Conservation (phyloP, 1,140 invertebrate species). For the Oncopodura yosiiana region DNA sequence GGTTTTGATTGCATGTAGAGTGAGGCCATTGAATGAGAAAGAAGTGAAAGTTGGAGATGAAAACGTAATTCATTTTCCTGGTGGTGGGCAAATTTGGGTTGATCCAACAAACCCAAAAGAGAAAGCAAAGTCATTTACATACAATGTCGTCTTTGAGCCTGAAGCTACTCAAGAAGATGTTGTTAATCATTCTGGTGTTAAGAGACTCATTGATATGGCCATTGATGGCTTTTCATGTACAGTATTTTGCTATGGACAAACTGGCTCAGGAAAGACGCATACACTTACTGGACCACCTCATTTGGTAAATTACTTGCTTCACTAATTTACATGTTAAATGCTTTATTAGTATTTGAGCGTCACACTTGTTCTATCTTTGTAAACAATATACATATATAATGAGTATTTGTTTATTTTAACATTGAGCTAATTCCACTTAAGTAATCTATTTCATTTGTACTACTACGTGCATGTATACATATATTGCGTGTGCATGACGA, state of each 20-base stretch:
- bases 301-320: conserved; percentile 50
- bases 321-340: too few relatives aligned
- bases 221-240: conserved; percentile 88
- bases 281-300: conserved; percentile 84
- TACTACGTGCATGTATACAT: too few relatives aligned
- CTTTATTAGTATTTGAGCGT: too few relatives aligned
- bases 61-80: conserved; percentile 59
- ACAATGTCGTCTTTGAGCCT: conserved; percentile 81
- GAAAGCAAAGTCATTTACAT: conserved; percentile 68
- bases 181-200: conserved; percentile 70
- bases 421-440: too few relatives aligned
- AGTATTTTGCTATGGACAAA: conserved; percentile 92
- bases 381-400: too few relatives aligned
- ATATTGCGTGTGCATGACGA: too few relatives aligned
- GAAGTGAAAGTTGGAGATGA: conserved; percentile 54
- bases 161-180: conserved; percentile 65
- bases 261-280: conserved; percentile 91
- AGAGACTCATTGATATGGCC: conserved; percentile 79
- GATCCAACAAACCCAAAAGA: conserved; percentile 42
- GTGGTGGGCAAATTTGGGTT: conserved; percentile 53
- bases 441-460: too few relatives aligned
- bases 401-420: too few relatives aligned
- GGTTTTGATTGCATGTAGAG: conserved; percentile 45
- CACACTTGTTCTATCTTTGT: too few relatives aligned
- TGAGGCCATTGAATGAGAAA: conserved; percentile 57